Percentiles rank a stretch among this genome's conserved stretches.
Conservation (phyloP, 2,797 vertebrate species). For the Alosa sapidissima region DNA sequence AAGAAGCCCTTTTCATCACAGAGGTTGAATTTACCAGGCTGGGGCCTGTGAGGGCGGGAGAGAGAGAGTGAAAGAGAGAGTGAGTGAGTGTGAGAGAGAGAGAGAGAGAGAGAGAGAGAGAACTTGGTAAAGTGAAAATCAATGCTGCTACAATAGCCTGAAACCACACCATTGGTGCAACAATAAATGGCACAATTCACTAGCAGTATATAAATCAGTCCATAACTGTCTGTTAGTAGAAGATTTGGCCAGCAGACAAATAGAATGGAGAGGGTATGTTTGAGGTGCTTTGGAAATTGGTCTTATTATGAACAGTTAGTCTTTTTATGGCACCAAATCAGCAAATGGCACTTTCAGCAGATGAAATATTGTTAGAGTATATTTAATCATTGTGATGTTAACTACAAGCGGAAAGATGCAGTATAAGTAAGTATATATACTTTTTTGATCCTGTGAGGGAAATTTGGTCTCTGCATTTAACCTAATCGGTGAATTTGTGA, state of each 20-base stretch:
- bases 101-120: neutral
- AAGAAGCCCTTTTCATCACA: neutral
- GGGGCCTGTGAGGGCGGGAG: neutral
- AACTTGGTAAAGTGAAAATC: slow-evolving; percentile 15
- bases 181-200: neutral
- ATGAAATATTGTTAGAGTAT: neutral
- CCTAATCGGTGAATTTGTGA: too few species aligned
- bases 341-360: neutral
- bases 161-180: neutral
- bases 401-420: neutral
- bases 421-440: too few species aligned
- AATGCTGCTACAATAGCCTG: neutral
- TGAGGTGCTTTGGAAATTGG: neutral
- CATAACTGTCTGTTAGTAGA: neutral
- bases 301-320: neutral
- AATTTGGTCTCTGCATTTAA: too few species aligned
- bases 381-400: neutral
- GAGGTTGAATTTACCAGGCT: neutral
- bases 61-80: neutral
- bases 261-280: neutral
- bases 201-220: neutral
- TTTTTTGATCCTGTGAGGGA: too few species aligned
- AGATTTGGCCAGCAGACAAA: neutral
- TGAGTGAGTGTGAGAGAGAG: neutral
- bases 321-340: neutral